Conservation (phyloP, 2,888 invertebrate species). For the Meghimatium bilineatum region DNA sequence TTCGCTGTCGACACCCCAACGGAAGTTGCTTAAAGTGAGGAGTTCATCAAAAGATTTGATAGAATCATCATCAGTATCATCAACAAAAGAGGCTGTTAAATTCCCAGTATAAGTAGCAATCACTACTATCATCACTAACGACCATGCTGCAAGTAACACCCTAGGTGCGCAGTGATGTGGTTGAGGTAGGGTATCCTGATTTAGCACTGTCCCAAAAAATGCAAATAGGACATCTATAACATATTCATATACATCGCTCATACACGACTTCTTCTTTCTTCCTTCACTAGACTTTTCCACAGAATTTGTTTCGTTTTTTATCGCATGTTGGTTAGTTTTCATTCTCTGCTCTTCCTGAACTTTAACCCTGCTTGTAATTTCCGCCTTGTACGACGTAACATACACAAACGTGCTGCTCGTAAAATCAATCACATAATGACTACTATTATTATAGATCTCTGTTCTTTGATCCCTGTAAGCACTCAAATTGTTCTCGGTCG, state of each 20-base stretch:
- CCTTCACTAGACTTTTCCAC: background rate
- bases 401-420: background rate
- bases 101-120: slow-evolving; percentile 12
- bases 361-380: background rate
- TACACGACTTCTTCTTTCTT: too few species aligned
- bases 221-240: slow-evolving; percentile 10
- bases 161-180: background rate
- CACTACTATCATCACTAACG: background rate
- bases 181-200: background rate
- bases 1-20: background rate
- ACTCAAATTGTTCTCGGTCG: background rate
- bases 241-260: background rate
- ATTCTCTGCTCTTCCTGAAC: background rate
- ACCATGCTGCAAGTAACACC: slow-evolving; percentile 1
- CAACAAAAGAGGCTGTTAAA: slow-evolving; percentile 8
- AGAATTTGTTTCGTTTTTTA: background rate
- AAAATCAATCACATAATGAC: background rate
- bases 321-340: too few species aligned
- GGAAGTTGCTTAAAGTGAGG: background rate
- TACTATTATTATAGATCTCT: slow-evolving; percentile 6
- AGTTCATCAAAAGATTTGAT: slow-evolving; percentile 15
- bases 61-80: background rate
- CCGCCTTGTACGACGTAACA: background rate
- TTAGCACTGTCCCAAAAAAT: slow-evolving; percentile 17
- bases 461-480: slow-evolving; percentile 1